Conservation (phyloP, 2,888 invertebrate genomes). For the Sphaerophoria rueppellii region DNA sequence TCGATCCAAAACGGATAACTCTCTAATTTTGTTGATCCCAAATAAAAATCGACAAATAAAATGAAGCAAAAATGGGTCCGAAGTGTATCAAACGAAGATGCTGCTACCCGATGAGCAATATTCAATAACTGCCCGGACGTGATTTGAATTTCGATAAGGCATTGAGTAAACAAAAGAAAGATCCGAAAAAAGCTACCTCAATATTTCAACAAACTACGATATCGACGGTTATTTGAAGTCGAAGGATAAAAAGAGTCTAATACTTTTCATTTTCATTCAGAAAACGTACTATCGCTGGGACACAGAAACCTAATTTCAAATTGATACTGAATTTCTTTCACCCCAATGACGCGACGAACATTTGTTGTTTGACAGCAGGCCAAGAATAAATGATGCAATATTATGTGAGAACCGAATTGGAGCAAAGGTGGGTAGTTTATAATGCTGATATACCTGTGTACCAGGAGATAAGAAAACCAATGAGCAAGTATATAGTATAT, state of each 20-base stretch:
- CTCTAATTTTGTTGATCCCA: conserved; percentile 54
- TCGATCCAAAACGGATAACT: conserved; percentile 7
- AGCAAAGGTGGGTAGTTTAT: not conserved
- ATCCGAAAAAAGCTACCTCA: conserved; percentile 46
- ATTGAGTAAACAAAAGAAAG: conserved; percentile 36
- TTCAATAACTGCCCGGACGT: conserved; percentile 72
- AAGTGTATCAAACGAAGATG: conserved; percentile 72
- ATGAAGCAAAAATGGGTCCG: conserved; percentile 67
- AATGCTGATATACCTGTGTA: conserved; percentile 30
- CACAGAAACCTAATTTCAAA: conserved; percentile 65
- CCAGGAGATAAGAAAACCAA: conserved; percentile 12
- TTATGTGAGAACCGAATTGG: conserved; percentile 36
- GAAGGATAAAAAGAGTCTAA: conserved; percentile 13
- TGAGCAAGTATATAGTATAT: not conserved
- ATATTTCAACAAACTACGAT: conserved; percentile 57
- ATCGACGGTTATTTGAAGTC: not conserved
- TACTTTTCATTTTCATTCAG: conserved; percentile 51
- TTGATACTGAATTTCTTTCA: conserved; percentile 60
- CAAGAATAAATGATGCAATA: conserved; percentile 65
- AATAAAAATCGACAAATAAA: conserved; percentile 59
- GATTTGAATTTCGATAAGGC: conserved; percentile 54
- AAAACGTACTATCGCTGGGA: conserved; percentile 40
- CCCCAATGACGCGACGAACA: conserved; percentile 44
- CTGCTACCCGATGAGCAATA: conserved; percentile 66
- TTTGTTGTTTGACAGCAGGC: conserved; percentile 60